A percentile compares a stretch with the other conserved stretches of the same genome.
phyloP scores from a whole-genome alignment of 2,797 vertebrate genomes.

The Urocyon cinereoargenteus region DNA sequence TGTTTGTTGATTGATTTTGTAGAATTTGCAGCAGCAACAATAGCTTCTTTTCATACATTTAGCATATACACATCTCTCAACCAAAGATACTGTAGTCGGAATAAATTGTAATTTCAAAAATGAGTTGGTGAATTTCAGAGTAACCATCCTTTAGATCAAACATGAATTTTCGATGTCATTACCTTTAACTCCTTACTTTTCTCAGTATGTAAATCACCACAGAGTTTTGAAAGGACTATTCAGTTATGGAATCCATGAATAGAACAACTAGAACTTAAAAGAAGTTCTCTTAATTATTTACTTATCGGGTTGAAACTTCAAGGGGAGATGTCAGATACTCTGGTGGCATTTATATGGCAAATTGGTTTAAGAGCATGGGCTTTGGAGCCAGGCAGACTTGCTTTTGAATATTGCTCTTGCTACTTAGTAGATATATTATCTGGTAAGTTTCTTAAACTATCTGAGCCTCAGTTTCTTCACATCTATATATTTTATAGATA shows the following conservation, averaged over 20 bases:
- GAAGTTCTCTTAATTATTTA: constrained; percentile 22
- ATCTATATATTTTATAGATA: background rate
- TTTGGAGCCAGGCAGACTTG: background rate
- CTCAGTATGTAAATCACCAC: background rate
- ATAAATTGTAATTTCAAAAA: constrained; percentile 31
- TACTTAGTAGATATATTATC: background rate
- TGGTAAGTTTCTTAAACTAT: background rate
- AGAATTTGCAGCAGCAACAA: background rate
- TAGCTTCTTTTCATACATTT: background rate
- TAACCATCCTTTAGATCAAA: background rate
- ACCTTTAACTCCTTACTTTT: background rate
- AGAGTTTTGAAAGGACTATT: constrained; percentile 36
- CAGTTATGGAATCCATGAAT: background rate
- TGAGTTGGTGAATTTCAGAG: constrained; percentile 36
- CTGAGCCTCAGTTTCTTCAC: background rate
- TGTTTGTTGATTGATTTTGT: background rate
- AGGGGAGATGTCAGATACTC: background rate
- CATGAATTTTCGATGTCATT: background rate
- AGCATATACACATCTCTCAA: background rate
- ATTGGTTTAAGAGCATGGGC: background rate
- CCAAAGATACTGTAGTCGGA: background rate
- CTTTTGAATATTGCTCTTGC: background rate
- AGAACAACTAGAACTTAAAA: background rate
- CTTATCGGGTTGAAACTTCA: background rate
- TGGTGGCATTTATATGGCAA: background rate